Percentiles rank a stretch among this genome's conserved stretches.
These are phyloP conservation scores for Bradypodion ventrale DNA, from an alignment of 2,797 vertebrate genomes.

Conservation along the genomic window DNA sequence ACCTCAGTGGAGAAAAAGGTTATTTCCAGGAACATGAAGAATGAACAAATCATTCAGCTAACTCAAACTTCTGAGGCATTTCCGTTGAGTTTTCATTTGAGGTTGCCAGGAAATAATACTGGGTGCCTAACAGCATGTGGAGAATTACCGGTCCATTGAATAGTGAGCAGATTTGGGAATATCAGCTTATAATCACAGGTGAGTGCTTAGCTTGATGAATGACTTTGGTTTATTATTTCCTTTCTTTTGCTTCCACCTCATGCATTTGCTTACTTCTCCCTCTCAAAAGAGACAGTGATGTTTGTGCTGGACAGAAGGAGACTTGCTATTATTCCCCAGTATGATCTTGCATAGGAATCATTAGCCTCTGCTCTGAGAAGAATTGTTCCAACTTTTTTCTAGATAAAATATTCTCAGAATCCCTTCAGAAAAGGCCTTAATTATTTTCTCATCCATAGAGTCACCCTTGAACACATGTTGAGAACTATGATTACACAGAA, in stretches of 20 bases:
- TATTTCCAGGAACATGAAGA: not conserved
- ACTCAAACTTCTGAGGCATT: not conserved
- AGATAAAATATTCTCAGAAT: not conserved
- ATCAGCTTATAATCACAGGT: slow-evolving; percentile 13
- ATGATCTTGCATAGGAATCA: not conserved
- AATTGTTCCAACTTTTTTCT: not conserved
- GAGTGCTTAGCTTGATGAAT: slow-evolving; percentile 3
- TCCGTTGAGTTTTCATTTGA: slow-evolving; percentile 11
- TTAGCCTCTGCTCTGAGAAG: not conserved
- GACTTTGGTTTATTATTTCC: slow-evolving; percentile 4
- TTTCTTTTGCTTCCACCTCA: not conserved
- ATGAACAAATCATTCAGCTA: slow-evolving; percentile 1
- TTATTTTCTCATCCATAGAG: not conserved
- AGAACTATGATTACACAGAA: not conserved
- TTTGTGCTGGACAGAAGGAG: not conserved
- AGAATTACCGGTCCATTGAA: slow-evolving; percentile 1
- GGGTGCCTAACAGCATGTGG: slow-evolving; percentile 11
- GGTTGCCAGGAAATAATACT: slow-evolving; percentile 26
- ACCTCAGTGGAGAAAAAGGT: slow-evolving; percentile 5
- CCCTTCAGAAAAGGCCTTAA: not conserved
- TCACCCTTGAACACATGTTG: not conserved
- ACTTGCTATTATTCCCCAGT: not conserved
- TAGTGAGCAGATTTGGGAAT: slow-evolving; percentile 17
- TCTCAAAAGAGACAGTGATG: not conserved
- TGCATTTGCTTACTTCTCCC: not conserved